Evolutionary conservation across 2,113 vertebrate genomes (phyloP), one percentile per base, ranked within the genome.

Genomic region (Crotalus tigris): DNA sequence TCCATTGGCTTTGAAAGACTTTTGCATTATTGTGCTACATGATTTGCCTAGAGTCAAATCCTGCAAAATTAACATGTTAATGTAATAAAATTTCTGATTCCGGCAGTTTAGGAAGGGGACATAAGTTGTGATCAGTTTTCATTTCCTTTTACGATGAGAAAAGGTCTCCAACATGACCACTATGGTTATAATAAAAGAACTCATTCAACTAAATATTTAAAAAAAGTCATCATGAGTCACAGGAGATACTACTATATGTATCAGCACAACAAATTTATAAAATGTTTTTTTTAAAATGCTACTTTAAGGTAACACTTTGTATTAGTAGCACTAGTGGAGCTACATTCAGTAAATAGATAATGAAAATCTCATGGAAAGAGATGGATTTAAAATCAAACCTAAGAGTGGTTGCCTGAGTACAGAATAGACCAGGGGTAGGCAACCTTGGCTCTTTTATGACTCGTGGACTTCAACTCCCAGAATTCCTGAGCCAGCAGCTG

Each of bases 111-210:
- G 88, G 44, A 24, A 91, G 93, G 90, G 23, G 93, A 87, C 3
- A 0, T 88, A 90, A 92, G 59, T 94, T 24, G 29, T 85, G 96
- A 97, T 95, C 95, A 97, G 98, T 97, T 96, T 96, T 98, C 98
- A 98, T 98, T 93, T 95, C 95, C 97, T 97, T 93, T 95, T 85
- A 7, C 54, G 69, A 58, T 91, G 53, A n/a, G 85, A 97, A 81
- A 98, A 97, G 97, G 97, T 96, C 97, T 98, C 88, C 94, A 97
- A 98, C 96, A 81, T 46, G 96, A 97, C 96, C 93, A 92, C 92
- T 7, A 0, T 26, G 24, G 39, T 94, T 95, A 90, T 93, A 5
- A 0, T 0, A 19, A 55, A 92, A 91, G 90, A 94, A 93, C 92
- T 95, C 89, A 93, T 87, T 86, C 55, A 44, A 21, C 86, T 86